Conservation (phyloP, 2,888 invertebrate genomes). For the Nymphalis urticae region DNA sequence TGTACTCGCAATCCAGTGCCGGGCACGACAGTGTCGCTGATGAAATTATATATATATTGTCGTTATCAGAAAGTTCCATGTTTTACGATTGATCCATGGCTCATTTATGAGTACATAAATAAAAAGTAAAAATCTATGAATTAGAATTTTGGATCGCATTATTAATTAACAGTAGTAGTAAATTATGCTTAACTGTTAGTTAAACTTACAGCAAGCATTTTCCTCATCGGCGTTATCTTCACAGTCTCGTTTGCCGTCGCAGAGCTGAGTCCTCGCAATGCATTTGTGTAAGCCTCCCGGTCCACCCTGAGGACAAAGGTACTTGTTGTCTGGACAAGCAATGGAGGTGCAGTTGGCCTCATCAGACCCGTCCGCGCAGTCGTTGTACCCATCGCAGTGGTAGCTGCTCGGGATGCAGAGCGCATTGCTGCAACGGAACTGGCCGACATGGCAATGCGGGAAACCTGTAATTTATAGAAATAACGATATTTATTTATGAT, state of each 20-base stretch:
- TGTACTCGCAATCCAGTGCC: slow-evolving; percentile 92
- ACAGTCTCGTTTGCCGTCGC: slow-evolving; percentile 95
- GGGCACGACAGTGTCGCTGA: slow-evolving; percentile 91
- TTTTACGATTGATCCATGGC: too few relatives aligned
- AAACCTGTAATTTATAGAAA: slow-evolving; percentile 83
- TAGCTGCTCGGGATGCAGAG: slow-evolving; percentile 94
- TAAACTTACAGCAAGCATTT: slow-evolving; percentile 90
- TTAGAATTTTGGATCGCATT: too few relatives aligned
- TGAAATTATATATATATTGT: too few relatives aligned
- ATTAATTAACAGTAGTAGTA: too few relatives aligned
- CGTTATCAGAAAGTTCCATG: too few relatives aligned
- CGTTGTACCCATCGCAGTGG: slow-evolving; percentile 92
- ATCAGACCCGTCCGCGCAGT: slow-evolving; percentile 95
- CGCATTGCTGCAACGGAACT: slow-evolving; percentile 95
- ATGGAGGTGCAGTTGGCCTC: slow-evolving; percentile 93
- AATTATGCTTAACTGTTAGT: neutral
- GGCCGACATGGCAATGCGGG: slow-evolving; percentile 92
- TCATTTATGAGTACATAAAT: too few relatives aligned
- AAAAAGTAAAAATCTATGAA: slow-evolving; percentile 25
- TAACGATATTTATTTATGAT: too few relatives aligned
- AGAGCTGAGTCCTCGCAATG: slow-evolving; percentile 92
- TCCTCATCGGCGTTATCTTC: slow-evolving; percentile 95
- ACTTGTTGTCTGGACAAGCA: slow-evolving; percentile 94
- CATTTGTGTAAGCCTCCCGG: slow-evolving; percentile 90
- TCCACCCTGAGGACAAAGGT: slow-evolving; percentile 90